Evolutionary conservation across 23 tunicate species (phyloP).

Genomic region (Corella eumyota): DNA sequence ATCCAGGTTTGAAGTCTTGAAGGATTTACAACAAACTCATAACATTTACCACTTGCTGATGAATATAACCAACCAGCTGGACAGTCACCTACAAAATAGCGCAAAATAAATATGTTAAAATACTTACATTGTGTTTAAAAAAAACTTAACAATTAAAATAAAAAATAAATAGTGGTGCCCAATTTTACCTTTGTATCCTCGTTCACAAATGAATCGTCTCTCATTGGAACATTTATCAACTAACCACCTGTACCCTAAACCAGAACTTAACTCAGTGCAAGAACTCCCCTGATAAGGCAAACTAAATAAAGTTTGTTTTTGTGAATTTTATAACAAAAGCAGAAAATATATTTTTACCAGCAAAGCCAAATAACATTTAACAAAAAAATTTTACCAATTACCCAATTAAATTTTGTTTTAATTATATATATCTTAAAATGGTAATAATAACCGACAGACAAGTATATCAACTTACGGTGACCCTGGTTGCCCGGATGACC

Average conservation of each 20-base stretch:
- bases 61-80: slow-evolving; percentile 58
- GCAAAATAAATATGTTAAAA: neutral
- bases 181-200: slow-evolving; percentile 51
- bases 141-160: neutral
- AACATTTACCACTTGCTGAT: slow-evolving; percentile 56
- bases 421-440: neutral
- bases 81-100: slow-evolving; percentile 32
- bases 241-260: slow-evolving; percentile 17
- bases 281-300: slow-evolving; percentile 55
- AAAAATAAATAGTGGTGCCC: neutral
- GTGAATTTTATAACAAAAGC: neutral
- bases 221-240: slow-evolving; percentile 32
- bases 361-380: neutral
- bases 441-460: neutral
- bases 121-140: neutral
- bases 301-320: slow-evolving; percentile 5
- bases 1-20: slow-evolving; percentile 46
- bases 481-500: slow-evolving; percentile 40
- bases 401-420: neutral
- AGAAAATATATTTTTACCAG: too few species aligned
- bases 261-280: slow-evolving; percentile 24
- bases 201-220: slow-evolving; percentile 51
- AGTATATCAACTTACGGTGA: slow-evolving; percentile 24
- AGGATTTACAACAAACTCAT: slow-evolving; percentile 62
- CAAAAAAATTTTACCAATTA: neutral